Evolutionary conservation across 37 sponge, comb jelly and placozoan genomes (phyloP), one percentile per base, ranked within the genome.

Genomic region (Theonella swinhoei): DNA sequence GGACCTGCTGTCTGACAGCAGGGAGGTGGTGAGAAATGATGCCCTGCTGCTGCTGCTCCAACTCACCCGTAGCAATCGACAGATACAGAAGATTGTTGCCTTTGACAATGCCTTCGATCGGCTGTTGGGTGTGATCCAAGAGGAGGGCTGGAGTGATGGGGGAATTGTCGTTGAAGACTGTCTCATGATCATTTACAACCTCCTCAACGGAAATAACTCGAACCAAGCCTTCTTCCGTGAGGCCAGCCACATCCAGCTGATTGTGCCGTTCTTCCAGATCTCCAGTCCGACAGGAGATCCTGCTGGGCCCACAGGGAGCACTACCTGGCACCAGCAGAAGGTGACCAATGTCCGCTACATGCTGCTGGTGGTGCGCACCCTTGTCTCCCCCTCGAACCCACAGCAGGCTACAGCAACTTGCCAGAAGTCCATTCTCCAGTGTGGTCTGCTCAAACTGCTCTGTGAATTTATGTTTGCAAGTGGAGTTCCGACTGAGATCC

Each of bases 61-160:
- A 29, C 85, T 96, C 9, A 93, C 97, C 26, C 77, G 79, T 19
- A 85, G 88, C 64, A 96, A 96, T 60, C 77, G 84, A 8, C 85
- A 91, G 68, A 93, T 96, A 17, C 97, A 96, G 83, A 94, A 94
- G 81, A 94, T 97, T 62, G 91, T 97, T 9, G 97, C 97, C 22
- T 97, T 97, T 84, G 97, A 97, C 78, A 97, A 91, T 85, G 97
- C 91, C 0, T 97, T 97, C 83, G 97, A 97, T 39, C 93, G 93
- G 0, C 72, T 97, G 4, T 19, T 97, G 37, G 77, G 78, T 8
- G 92, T 97, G 28, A 72, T 94, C 19, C 76, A 59, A 20, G 87
- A 76, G 11, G 97, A 97, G 72, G 97, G 97, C 23, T 86, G 76
- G 66, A 97, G 93, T 76, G 97, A 94, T 34, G 97, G 97, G 28